A percentile compares a stretch with the other conserved stretches of the same genome.
phyloP scores from a whole-genome alignment of 2,888 invertebrate species.

The Philopedon plagiatum region DNA sequence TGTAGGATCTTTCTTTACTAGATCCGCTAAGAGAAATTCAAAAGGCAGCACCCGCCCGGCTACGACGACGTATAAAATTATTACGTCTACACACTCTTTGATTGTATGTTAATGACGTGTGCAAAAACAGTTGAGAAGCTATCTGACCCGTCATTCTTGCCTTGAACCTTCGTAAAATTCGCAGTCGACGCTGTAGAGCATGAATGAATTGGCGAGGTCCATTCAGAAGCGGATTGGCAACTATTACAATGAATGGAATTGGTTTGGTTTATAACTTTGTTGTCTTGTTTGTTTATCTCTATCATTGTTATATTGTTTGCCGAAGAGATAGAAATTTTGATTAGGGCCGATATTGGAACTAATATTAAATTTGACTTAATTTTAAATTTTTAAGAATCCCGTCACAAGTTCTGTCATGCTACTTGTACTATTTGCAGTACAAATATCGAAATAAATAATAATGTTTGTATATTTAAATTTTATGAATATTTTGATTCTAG shows the following conservation, averaged over 20 bases:
- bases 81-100: slow-evolving; percentile 40
- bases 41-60: slow-evolving; percentile 14
- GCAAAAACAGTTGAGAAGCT: slow-evolving; percentile 34
- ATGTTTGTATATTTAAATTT: too few species aligned
- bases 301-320: too few species aligned
- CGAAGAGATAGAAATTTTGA: too few species aligned
- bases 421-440: too few species aligned
- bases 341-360: too few species aligned
- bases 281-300: too few species aligned
- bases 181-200: slow-evolving; percentile 19
- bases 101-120: slow-evolving; percentile 46
- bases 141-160: slow-evolving; percentile 44
- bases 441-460: too few species aligned
- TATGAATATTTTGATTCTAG: too few species aligned
- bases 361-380: too few species aligned
- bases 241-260: slow-evolving; percentile 25
- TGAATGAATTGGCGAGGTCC: slow-evolving; percentile 34
- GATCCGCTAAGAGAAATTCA: slow-evolving; percentile 30
- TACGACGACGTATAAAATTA: slow-evolving; percentile 41
- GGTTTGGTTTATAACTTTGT: too few species aligned
- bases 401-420: too few species aligned
- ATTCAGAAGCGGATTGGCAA: slow-evolving; percentile 38
- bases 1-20: slow-evolving; percentile 13
- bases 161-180: slow-evolving; percentile 46
- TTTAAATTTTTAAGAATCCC: too few species aligned